Conservation (phyloP, 2,113 vertebrate species). For the Pituophis catenifer region DNA sequence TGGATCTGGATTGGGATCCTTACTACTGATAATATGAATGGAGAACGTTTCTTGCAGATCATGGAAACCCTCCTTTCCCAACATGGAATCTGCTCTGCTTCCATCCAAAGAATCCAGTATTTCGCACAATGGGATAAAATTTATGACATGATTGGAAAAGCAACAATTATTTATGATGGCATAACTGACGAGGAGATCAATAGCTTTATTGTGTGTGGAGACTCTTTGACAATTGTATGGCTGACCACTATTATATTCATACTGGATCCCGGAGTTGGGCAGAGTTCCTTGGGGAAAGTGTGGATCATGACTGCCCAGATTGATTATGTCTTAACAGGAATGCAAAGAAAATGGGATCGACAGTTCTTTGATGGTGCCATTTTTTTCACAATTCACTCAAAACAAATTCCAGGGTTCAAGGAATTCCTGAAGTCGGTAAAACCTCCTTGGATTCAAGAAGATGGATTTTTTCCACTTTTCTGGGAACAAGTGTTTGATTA, state of each 20-base stretch:
- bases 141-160: background rate
- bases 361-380: background rate
- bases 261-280: background rate
- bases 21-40: background rate
- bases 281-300: background rate
- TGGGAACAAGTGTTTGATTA: background rate
- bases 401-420: background rate
- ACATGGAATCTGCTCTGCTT: background rate
- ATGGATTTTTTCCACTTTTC: background rate
- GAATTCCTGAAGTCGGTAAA: background rate
- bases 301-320: background rate
- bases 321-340: background rate
- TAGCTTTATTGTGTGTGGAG: background rate
- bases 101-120: background rate
- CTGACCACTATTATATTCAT: background rate
- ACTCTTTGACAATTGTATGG: background rate
- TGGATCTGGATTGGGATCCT: background rate
- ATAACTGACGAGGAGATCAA: background rate
- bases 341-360: background rate
- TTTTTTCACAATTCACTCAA: background rate
- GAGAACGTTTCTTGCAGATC: background rate
- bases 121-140: background rate
- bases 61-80: background rate
- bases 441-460: background rate
- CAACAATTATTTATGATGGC: background rate